These are phyloP conservation scores for Tolmerus cingulatus DNA, from an alignment of 2,888 invertebrate species.

Conservation along the genomic window DNA sequence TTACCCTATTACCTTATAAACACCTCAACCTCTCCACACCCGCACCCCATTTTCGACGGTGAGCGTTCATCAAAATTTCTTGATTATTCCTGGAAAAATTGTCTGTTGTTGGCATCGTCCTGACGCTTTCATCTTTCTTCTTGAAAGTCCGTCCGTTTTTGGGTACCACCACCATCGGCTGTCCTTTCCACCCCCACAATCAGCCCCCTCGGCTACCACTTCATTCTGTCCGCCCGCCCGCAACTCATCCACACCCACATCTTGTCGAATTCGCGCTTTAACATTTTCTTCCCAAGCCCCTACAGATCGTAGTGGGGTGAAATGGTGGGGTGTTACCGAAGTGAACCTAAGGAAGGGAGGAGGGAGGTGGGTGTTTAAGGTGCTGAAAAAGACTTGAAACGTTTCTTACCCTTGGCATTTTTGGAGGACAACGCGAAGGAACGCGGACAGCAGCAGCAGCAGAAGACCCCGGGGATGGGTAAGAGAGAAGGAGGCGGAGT, in stretches of 20 bases:
- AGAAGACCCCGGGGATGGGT: not conserved
- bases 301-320: too few relatives aligned
- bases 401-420: slow-evolving; percentile 1
- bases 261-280: not conserved
- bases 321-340: too few relatives aligned
- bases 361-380: not conserved
- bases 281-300: not conserved
- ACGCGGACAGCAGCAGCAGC: not conserved
- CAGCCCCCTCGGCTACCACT: not conserved
- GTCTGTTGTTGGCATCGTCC: slow-evolving; percentile 36
- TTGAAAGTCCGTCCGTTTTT: slow-evolving; percentile 25
- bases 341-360: not conserved
- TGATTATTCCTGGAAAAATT: slow-evolving; percentile 38
- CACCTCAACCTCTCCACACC: too few relatives aligned
- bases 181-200: not conserved
- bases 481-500: too few relatives aligned
- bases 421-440: not conserved
- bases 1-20: not conserved
- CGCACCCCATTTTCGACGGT: not conserved
- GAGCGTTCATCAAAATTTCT: not conserved
- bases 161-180: not conserved
- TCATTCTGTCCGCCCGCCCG: not conserved
- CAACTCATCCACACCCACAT: not conserved
- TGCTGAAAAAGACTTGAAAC: not conserved
- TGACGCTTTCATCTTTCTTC: slow-evolving; percentile 23